phyloP scores from a whole-genome alignment of 1,140 invertebrate species.

The Ephestia elutella region DNA sequence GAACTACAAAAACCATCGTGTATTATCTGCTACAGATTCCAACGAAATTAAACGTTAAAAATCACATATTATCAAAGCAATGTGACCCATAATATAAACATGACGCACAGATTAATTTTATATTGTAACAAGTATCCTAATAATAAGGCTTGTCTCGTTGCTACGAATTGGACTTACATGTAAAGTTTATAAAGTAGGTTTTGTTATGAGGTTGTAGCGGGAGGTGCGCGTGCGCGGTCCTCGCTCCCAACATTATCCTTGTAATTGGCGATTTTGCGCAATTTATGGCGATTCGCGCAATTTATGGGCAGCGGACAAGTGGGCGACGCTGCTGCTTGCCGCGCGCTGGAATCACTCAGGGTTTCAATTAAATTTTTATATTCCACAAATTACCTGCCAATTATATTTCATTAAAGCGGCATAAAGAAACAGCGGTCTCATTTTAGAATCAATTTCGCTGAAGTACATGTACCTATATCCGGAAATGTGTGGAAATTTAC shows the following conservation, averaged over 20 bases:
- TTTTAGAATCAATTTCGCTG: not conserved
- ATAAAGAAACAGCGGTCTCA: constrained; percentile 18
- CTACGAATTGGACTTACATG: constrained; percentile 22
- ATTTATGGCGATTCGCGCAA: constrained; percentile 65
- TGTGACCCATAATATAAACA: constrained; percentile 7
- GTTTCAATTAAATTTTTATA: constrained; percentile 69
- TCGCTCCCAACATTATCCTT: constrained; percentile 46
- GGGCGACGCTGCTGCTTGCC: constrained; percentile 42
- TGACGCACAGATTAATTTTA: constrained; percentile 23
- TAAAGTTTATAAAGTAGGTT: constrained; percentile 29
- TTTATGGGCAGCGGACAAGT: constrained; percentile 68
- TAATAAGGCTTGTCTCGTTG: constrained; percentile 15
- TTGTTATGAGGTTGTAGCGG: constrained; percentile 25
- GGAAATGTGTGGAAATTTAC: no score
- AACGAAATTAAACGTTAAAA: not conserved
- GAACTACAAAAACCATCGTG: no score
- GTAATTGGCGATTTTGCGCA: constrained; percentile 66
- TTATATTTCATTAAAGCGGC: constrained; percentile 51
- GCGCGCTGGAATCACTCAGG: constrained; percentile 21
- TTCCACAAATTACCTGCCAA: constrained; percentile 57
- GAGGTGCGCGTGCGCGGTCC: constrained; percentile 19
- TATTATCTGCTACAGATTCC: not conserved
- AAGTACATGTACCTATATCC: not conserved
- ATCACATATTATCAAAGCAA: not conserved
- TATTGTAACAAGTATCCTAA: constrained; percentile 23